phyloP scores from a whole-genome alignment of 1,140 invertebrate genomes.

The Oryzaephilus surinamensis region DNA sequence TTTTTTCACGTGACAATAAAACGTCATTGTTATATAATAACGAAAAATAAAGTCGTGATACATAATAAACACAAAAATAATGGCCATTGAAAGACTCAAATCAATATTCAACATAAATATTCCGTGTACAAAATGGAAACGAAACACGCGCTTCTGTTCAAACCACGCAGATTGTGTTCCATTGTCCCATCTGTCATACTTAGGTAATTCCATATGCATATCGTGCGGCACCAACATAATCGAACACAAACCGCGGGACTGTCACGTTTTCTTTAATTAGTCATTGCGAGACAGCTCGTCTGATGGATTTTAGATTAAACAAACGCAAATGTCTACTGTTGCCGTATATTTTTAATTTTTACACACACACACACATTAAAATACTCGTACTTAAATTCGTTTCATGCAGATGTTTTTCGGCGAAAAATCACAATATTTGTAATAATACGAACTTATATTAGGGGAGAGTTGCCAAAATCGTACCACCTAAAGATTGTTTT shows the following conservation, averaged over 20 bases:
- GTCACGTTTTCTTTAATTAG: slow-evolving; percentile 18
- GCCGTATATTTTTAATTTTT: too few species aligned
- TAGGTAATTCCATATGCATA: slow-evolving; percentile 22
- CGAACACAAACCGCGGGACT: slow-evolving; percentile 13
- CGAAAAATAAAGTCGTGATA: too few species aligned
- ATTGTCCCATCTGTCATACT: slow-evolving; percentile 26
- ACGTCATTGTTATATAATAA: too few species aligned
- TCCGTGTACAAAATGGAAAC: slow-evolving; percentile 13
- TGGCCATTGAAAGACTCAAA: slow-evolving; percentile 7
- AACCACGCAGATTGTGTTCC: slow-evolving; percentile 21
- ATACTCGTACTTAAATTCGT: too few species aligned
- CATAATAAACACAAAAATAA: neutral
- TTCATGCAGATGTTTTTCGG: too few species aligned
- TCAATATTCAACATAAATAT: slow-evolving; percentile 18
- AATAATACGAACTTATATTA: too few species aligned
- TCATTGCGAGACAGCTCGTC: slow-evolving; percentile 7
- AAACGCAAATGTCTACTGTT: slow-evolving; percentile 10
- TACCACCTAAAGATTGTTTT: too few species aligned
- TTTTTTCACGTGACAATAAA: too few species aligned
- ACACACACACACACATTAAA: too few species aligned
- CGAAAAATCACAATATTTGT: too few species aligned
- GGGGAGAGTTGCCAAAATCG: too few species aligned
- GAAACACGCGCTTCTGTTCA: slow-evolving; percentile 11
- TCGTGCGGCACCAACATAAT: slow-evolving; percentile 16
- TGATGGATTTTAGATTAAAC: slow-evolving; percentile 13